phyloP scores from a whole-genome alignment of 2,113 vertebrate genomes.

The Coptodon rendalli region DNA sequence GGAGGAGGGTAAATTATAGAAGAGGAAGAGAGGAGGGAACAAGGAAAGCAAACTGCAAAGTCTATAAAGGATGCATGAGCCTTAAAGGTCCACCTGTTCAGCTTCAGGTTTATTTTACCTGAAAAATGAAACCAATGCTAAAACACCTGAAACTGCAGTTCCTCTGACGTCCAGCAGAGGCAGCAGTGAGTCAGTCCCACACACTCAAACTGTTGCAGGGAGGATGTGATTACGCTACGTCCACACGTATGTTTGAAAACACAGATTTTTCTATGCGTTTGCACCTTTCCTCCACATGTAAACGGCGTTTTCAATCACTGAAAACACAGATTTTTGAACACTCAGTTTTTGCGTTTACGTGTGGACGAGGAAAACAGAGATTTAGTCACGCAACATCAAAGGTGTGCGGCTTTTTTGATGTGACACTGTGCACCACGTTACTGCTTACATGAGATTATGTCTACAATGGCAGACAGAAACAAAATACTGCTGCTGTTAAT shows the following conservation, averaged over 20 bases:
- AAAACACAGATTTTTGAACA: accelerated
- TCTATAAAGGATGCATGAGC: not conserved
- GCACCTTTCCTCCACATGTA: too few species aligned
- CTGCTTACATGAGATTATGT: not conserved
- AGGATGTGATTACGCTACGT: not conserved
- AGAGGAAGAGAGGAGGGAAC: not conserved
- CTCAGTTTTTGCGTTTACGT: accelerated
- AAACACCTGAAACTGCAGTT: not conserved
- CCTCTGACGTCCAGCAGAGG: not conserved
- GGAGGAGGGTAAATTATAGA: not conserved
- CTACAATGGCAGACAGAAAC: not conserved
- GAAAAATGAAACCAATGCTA: accelerated
- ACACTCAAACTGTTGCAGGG: not conserved
- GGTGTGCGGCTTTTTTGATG: not conserved
- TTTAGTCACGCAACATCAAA: accelerated
- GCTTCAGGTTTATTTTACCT: not conserved
- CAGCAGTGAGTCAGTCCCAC: not conserved
- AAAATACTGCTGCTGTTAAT: not conserved
- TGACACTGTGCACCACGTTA: not conserved
- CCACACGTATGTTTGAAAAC: too few species aligned
- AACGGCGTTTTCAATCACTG: too few species aligned
- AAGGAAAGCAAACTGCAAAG: not conserved
- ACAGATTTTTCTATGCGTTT: too few species aligned
- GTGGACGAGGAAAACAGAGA: not conserved
- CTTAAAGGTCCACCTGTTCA: not conserved